Evolutionary conservation across 2,888 invertebrate genomes (phyloP).

Genomic region (Sminthurinus aureus): DNA sequence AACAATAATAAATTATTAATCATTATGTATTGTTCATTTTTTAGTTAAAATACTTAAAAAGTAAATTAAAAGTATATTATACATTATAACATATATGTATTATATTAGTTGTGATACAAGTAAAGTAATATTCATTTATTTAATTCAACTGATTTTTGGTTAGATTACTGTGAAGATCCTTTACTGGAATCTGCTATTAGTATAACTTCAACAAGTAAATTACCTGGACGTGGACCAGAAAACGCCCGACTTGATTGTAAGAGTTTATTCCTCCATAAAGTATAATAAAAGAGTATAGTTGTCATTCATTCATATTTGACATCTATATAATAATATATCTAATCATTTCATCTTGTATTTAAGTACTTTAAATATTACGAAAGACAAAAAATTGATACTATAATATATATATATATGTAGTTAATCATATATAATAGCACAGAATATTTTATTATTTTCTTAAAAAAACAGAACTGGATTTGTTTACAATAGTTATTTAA

Average conservation of each 20-base stretch:
- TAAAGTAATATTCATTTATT: conserved; percentile 43
- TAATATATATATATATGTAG: too few species aligned
- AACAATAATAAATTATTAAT: too few species aligned
- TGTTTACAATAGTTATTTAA: background rate
- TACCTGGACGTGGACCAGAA: conserved; percentile 82
- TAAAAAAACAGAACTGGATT: conserved; percentile 27
- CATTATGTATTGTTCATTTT: too few species aligned
- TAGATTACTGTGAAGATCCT: conserved; percentile 79
- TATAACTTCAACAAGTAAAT: conserved; percentile 76
- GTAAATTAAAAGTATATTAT: background rate
- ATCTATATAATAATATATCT: too few species aligned
- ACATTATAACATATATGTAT: background rate
- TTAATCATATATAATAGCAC: too few species aligned
- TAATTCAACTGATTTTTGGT: conserved; percentile 63
- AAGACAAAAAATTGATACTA: too few species aligned
- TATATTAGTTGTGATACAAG: conserved; percentile 15
- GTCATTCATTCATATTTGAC: too few species aligned
- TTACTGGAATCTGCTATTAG: conserved; percentile 74
- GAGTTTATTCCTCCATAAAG: conserved; percentile 38
- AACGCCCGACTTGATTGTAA: conserved; percentile 87
- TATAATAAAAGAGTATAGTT: too few species aligned
- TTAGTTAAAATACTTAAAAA: too few species aligned
- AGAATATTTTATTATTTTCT: background rate
- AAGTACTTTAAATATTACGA: too few species aligned
- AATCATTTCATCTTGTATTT: too few species aligned